These are phyloP conservation scores for Xerus rutilus DNA, from an alignment of 2,797 vertebrate species.

Conservation along the genomic window DNA sequence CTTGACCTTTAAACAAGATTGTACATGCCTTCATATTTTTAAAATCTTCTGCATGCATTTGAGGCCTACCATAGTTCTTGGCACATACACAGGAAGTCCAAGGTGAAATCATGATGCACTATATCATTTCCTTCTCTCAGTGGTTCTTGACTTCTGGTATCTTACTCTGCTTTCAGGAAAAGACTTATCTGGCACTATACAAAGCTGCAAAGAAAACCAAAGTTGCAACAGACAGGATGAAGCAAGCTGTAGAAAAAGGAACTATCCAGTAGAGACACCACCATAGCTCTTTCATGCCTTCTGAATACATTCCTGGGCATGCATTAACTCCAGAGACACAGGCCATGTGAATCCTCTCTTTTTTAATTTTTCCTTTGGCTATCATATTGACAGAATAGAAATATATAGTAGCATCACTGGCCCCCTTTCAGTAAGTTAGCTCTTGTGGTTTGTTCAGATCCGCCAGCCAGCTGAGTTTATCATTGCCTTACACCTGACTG, in stretches of 20 bases:
- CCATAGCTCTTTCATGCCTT: neutral
- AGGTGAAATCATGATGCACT: neutral
- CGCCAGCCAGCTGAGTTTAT: neutral
- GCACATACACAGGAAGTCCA: neutral
- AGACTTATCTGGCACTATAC: neutral
- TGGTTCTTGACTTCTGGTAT: neutral
- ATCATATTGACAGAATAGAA: neutral
- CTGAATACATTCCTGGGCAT: neutral
- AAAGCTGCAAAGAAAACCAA: neutral
- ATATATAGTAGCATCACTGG: neutral
- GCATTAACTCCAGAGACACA: neutral
- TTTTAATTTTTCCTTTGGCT: neutral
- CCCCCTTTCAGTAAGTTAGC: neutral
- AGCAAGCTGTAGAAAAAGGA: neutral
- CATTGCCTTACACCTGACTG: neutral
- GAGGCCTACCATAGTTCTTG: neutral
- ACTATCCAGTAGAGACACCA: neutral
- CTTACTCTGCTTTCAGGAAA: slow-evolving; percentile 32
- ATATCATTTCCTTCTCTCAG: neutral
- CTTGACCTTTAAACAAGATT: slow-evolving; percentile 1
- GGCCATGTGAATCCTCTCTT: neutral
- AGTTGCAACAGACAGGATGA: neutral
- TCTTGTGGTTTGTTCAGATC: neutral
- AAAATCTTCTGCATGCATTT: neutral
- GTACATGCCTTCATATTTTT: neutral